Percentiles rank a stretch among this genome's conserved stretches.
These are phyloP conservation scores for Gorsachius goisagi DNA, from an alignment of 2,113 vertebrate genomes.

Conservation along the genomic window DNA sequence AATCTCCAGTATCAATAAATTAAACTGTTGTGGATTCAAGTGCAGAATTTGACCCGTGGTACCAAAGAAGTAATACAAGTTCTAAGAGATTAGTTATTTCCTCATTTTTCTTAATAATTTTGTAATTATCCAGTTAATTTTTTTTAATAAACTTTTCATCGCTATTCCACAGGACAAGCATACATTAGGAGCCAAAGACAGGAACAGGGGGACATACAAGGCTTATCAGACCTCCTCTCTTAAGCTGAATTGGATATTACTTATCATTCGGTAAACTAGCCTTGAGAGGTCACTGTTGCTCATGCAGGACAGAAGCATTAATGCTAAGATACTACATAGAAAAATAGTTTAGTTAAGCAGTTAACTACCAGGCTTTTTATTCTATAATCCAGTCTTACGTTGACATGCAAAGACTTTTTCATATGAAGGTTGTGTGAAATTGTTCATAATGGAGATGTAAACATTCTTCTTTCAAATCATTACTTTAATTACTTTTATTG, in stretches of 20 bases:
- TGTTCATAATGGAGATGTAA: slow-evolving; percentile 9
- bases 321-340: not conserved
- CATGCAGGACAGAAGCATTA: not conserved
- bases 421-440: not conserved
- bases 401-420: not conserved
- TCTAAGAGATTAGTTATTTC: slow-evolving; percentile 21
- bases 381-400: not conserved
- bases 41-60: not conserved
- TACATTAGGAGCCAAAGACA: not conserved
- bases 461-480: slow-evolving; percentile 52
- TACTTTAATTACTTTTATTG: slow-evolving; percentile 44
- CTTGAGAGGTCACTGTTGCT: slow-evolving; percentile 50
- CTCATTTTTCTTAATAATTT: not conserved
- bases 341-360: not conserved
- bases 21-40: not conserved
- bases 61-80: slow-evolving; percentile 40
- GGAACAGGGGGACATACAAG: not conserved
- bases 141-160: slow-evolving; percentile 34
- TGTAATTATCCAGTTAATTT: not conserved
- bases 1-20: not conserved
- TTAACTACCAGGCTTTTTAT: not conserved
- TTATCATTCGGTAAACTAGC: not conserved
- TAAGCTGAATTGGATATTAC: not conserved
- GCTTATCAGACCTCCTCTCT: not conserved
- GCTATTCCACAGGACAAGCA: not conserved